These are phyloP conservation scores for Carassius carassius DNA, from an alignment of 2,113 vertebrate species.

Conservation along the genomic window DNA sequence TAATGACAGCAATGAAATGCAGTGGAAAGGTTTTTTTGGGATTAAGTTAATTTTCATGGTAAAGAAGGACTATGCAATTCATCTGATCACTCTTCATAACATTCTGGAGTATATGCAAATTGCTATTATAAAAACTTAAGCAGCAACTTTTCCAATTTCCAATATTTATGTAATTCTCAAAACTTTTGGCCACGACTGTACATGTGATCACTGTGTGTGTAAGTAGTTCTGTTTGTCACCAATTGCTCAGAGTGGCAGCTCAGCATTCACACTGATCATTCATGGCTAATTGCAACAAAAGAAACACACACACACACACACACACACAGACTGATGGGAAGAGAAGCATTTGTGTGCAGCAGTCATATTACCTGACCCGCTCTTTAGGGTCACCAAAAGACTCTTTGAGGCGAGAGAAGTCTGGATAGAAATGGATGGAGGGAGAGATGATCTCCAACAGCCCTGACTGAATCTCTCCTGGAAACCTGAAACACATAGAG, in stretches of 20 bases:
- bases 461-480: conserved; percentile 85
- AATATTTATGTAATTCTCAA: too few species aligned
- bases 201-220: too few species aligned
- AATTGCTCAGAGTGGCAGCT: not conserved
- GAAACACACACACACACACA: conserved; percentile 17
- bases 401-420: conserved; percentile 86
- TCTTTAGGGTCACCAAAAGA: conserved; percentile 90
- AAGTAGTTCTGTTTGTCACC: too few species aligned
- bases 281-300: not conserved
- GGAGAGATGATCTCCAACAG: conserved; percentile 89
- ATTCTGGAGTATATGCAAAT: too few species aligned
- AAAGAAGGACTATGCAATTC: too few species aligned
- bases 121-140: too few species aligned
- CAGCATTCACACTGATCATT: not conserved
- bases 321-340: not conserved
- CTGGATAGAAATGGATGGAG: conserved; percentile 87
- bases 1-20: too few species aligned
- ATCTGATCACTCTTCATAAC: too few species aligned
- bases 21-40: too few species aligned
- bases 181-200: too few species aligned
- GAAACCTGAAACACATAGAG: conserved; percentile 74
- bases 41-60: too few species aligned
- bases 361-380: conserved; percentile 81
- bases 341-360: not conserved
- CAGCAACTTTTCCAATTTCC: too few species aligned